A percentile compares a stretch with the other conserved stretches of the same genome.
Evolutionary conservation across 1,140 invertebrate genomes (phyloP).

Genomic region (Sinella curviseta): DNA sequence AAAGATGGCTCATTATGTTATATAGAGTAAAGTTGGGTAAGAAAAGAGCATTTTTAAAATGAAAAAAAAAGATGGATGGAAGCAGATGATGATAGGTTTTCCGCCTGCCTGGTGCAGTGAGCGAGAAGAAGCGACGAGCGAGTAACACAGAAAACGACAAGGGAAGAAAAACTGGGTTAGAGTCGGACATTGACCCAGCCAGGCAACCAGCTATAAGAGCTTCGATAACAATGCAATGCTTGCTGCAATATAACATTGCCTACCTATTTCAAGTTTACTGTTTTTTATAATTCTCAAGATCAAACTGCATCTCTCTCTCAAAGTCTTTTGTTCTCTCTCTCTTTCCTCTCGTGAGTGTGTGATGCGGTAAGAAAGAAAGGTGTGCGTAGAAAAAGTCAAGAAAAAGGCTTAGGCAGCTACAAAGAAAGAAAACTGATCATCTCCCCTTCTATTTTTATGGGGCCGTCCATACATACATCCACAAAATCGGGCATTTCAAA

Average conservation of each 20-base stretch:
- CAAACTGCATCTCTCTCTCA: not conserved
- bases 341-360: not conserved
- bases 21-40: not conserved
- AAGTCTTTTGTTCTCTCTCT: not conserved
- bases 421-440: too few relatives aligned
- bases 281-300: not conserved
- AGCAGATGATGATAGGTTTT: not conserved
- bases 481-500: too few relatives aligned
- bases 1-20: not conserved
- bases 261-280: slow-evolving; percentile 1
- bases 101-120: not conserved
- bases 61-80: not conserved
- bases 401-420: too few relatives aligned
- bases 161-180: slow-evolving; percentile 10
- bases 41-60: not conserved
- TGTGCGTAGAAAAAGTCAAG: not conserved
- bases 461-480: too few relatives aligned
- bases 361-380: not conserved
- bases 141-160: slow-evolving; percentile 27
- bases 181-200: not conserved
- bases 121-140: not conserved
- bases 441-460: not conserved
- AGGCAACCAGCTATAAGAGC: not conserved
- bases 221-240: not conserved
- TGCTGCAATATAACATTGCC: not conserved